These are phyloP conservation scores for Styela plicata DNA, from an alignment of 23 tunicate genomes.

Conservation along the genomic window DNA sequence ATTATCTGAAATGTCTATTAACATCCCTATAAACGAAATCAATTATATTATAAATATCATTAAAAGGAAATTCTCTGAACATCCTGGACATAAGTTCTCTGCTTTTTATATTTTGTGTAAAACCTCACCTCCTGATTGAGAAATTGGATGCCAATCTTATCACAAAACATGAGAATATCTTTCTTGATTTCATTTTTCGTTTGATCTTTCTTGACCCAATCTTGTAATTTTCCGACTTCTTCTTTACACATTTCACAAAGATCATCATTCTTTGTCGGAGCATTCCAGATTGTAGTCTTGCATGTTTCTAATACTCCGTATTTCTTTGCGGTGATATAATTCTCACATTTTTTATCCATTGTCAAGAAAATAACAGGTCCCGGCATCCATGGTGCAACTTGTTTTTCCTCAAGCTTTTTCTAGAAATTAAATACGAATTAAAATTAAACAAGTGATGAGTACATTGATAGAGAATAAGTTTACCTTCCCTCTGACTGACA, in stretches of 20 bases:
- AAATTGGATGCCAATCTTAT: not conserved
- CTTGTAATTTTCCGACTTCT: conserved; percentile 9
- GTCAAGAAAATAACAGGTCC: not conserved
- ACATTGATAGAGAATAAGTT: no score
- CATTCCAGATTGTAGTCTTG: not conserved
- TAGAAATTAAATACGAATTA: no score
- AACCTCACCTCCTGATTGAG: conserved; percentile 2
- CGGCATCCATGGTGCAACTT: not conserved
- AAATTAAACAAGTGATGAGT: no score
- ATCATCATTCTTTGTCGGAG: not conserved
- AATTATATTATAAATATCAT: no score
- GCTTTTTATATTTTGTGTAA: not conserved
- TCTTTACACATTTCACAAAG: conserved; percentile 9
- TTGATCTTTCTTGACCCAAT: not conserved
- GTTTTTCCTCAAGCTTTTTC: not conserved
- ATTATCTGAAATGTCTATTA: no score
- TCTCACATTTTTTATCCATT: not conserved
- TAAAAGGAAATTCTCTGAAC: no score
- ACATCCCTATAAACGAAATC: no score
- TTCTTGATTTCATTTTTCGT: conserved; percentile 21
- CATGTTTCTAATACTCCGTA: conserved; percentile 10
- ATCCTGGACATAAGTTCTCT: not conserved
- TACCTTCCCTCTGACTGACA: no score
- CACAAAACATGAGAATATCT: conserved; percentile 18
- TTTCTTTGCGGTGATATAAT: not conserved